Base-by-base conservation (phyloP, 1,140 invertebrate genomes). In the Atta cephalotes region DNA sequence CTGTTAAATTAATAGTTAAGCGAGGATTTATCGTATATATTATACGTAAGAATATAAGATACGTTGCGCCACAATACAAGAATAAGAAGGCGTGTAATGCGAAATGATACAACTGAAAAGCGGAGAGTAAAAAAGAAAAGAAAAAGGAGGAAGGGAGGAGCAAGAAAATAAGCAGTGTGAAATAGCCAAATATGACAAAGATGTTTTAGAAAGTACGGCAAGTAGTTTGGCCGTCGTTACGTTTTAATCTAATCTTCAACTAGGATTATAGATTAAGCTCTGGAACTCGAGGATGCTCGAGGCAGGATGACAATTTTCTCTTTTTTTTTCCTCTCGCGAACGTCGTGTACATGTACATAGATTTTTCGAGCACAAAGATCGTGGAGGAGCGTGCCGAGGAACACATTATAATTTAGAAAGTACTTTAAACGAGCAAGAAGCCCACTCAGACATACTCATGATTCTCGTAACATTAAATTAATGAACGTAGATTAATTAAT, bases 171-270 rank as follows among this genome's bases (percentile, higher is more conserved):
- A 45, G 58, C 77, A 49, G 82, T 88, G 90, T 89, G 86, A 90
- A 91, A 92, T 93, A 94, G 93, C 94, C 93, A 94, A 95, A 95
- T 93, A 92, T 93, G 90, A 92, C 87, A 92, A 91, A 93, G 89
- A 92, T 91, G 87, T 92, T 92, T 82, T 85, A 85, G 82, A 78
- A 68, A 78, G 35, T 77, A 85, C 82, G 74, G 74, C 74, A 66
- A 49, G 49, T 85, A 85, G 74, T 78, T 78, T 78, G 86, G 86
- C 86, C 86, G 91, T 89, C 89, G 86, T 92, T 86, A 89, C 90
- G 88, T 87, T 89, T 79, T 86, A 91, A 90, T 91, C 88, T 87
- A 87, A 87, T 87, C 76, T 87, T 81, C 74, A 78, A 60, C 18
- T 77, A 66, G 74, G 21, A 45, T 31, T 10, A 45, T 85, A 79